These are phyloP conservation scores for Pterocles orientalis DNA, from an alignment of 2,113 vertebrate genomes.

Conservation along the genomic window DNA sequence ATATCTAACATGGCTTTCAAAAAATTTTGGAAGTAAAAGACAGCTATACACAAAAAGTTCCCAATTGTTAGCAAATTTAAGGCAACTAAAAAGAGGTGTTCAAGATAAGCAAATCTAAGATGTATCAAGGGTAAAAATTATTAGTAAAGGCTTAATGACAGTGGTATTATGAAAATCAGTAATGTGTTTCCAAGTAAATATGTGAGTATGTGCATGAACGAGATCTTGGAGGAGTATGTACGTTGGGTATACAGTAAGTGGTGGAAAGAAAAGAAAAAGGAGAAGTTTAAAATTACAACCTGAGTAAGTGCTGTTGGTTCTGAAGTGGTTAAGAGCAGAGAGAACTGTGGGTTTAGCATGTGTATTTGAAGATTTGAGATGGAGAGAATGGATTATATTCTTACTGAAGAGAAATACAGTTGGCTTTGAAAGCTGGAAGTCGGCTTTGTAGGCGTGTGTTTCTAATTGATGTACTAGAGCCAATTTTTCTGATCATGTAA, in stretches of 20 bases:
- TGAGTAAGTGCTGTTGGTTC: background rate
- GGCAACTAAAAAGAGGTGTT: background rate
- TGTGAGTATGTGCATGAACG: fast-evolving
- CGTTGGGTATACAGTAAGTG: background rate
- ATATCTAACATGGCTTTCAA: background rate
- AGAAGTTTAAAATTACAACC: background rate
- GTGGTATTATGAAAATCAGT: background rate
- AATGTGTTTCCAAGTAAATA: background rate
- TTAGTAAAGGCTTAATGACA: background rate
- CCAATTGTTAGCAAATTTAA: background rate
- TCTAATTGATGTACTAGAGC: background rate
- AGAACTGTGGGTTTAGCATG: background rate
- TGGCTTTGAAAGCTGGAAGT: background rate
- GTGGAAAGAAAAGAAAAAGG: background rate
- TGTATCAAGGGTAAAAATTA: background rate
- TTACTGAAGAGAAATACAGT: background rate
- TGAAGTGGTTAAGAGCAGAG: background rate
- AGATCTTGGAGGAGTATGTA: background rate
- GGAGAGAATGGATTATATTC: background rate
- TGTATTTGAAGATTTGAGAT: background rate
- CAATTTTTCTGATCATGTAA: background rate
- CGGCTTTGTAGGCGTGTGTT: background rate
- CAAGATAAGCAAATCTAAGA: background rate
- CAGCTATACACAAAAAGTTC: background rate
- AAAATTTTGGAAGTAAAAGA: background rate